Evolutionary conservation across 2,113 vertebrate species (phyloP).

Genomic region (Elephas maximus): DNA sequence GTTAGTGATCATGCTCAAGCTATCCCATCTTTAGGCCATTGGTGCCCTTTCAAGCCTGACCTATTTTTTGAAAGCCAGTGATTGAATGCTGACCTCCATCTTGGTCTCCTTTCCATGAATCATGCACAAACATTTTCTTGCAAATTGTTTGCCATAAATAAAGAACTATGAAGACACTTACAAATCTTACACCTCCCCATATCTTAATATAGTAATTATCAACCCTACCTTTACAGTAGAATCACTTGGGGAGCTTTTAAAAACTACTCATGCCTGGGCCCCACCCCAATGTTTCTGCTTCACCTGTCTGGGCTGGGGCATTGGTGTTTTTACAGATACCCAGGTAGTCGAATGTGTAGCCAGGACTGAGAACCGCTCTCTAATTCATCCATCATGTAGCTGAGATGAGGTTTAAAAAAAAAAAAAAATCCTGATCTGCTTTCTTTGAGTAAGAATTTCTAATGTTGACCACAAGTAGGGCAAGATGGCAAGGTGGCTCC

Average conservation of each 20-base stretch:
- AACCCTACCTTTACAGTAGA: background rate
- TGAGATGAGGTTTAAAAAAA: background rate
- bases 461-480: background rate
- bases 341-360: background rate
- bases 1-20: background rate
- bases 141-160: slow-evolving; percentile 16
- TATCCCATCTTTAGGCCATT: background rate
- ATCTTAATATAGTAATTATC: background rate
- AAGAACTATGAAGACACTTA: background rate
- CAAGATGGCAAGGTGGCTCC: background rate
- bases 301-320: background rate
- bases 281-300: background rate
- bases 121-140: background rate
- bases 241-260: background rate
- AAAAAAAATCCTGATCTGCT: background rate
- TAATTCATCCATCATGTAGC: background rate
- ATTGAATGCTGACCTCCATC: background rate
- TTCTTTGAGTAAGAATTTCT: background rate
- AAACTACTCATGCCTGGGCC: background rate
- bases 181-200: background rate
- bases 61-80: background rate
- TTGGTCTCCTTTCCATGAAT: background rate
- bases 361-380: background rate
- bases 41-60: background rate
- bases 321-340: background rate